Base-by-base conservation (phyloP, 2,888 invertebrate genomes). In the Hesperia comma region DNA sequence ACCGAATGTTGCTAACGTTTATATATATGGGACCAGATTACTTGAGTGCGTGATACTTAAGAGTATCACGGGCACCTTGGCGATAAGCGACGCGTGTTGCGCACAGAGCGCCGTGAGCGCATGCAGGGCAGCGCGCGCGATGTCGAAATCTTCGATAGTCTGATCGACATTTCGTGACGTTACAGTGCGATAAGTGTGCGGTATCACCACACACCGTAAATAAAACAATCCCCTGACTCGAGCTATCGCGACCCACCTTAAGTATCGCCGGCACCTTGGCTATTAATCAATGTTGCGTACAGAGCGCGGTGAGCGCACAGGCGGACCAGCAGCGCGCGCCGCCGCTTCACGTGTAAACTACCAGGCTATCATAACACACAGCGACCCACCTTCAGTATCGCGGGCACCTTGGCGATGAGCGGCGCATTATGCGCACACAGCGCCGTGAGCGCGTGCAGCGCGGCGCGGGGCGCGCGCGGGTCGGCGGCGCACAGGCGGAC, bases 391-490 rank as follows among this genome's bases (percentile, higher is more conserved):
- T 33, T 33, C 33, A 98, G 61, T 4, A 98, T 96, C 83, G 96
- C 96, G 74, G 98, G 95, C 77, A 98, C 97, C 86, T 98, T 98
- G 68, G 96, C 94, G 94, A 99, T 94, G 77, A 99, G 94, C 63
- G 93, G 90, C 70, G 95, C 95, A 88, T 98, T 96, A 74, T 97
- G 92, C 67, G 95, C 96, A 75, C 98, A 96, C 61, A 99, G 95
- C 86, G 98, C 98, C 83, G 99, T 99, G 80, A 99, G 95, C 68
- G 99, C 99, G 79, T 99, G 97, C 78, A 99, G 94, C 76, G 99
- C 94, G 90, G 98, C 97, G 74, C 98, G 96, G 85, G 98, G 98
- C 6, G 97, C 97, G 81, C 97, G 97, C 40, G 94, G 86, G 83
- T 98, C 97, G 80, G 75, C 95, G 94, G 74, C 95, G 88, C 93